Percentiles rank a stretch among this genome's conserved stretches.
phyloP scores from a whole-genome alignment of 1,140 invertebrate genomes.

The Halictus rubicundus region DNA sequence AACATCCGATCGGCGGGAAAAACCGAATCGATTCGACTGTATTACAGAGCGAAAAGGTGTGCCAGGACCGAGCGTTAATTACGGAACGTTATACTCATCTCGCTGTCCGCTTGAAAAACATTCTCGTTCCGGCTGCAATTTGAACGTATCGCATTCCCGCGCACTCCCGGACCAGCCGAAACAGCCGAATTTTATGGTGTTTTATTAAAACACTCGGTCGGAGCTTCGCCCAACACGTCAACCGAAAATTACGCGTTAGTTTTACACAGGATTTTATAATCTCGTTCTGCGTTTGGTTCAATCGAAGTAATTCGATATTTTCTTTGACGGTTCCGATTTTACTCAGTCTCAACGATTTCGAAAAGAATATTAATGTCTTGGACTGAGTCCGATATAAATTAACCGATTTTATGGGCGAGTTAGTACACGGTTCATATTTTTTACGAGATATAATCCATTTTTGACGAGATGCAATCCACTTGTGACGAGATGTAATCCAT shows the following conservation, averaged over 20 bases:
- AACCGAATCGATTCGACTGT: constrained; percentile 24
- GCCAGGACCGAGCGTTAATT: constrained; percentile 3
- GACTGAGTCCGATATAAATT: no score
- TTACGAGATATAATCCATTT: no score
- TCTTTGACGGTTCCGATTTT: not conserved
- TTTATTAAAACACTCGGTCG: constrained; percentile 5
- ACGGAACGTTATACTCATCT: constrained; percentile 5
- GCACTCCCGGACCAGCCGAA: not conserved
- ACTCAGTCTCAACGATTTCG: not conserved
- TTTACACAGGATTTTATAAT: not conserved
- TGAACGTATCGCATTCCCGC: not conserved
- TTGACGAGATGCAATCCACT: no score
- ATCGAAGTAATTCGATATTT: not conserved
- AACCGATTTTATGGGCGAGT: no score
- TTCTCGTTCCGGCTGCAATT: not conserved
- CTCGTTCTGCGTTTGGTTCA: not conserved
- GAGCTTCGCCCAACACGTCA: not conserved
- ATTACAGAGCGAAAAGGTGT: not conserved
- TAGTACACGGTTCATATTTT: no score
- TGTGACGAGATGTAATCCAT: no score
- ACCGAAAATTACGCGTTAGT: not conserved
- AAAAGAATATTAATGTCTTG: not conserved
- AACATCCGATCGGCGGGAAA: constrained; percentile 16
- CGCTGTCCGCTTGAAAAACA: not conserved
- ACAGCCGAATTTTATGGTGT: not conserved